These are phyloP conservation scores for Chroicocephalus ridibundus DNA, from an alignment of 2,113 vertebrate genomes.

Conservation along the genomic window DNA sequence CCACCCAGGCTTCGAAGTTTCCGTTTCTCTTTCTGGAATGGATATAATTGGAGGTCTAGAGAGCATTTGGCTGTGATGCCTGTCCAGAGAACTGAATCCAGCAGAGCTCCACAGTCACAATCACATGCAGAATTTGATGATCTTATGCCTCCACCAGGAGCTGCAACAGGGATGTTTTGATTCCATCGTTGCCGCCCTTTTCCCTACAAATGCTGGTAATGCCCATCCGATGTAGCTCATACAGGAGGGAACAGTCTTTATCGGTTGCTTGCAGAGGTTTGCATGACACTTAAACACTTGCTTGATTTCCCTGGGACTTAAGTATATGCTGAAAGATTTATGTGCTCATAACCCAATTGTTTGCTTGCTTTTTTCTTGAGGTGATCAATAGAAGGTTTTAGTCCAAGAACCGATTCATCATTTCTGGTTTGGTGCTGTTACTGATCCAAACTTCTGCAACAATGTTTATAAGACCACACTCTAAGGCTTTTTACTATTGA, in stretches of 20 bases:
- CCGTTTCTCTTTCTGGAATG: conserved; percentile 27
- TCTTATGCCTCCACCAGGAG: background rate
- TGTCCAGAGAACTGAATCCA: background rate
- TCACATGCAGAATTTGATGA: background rate
- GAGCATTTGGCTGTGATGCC: background rate
- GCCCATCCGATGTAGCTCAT: rapidly evolving
- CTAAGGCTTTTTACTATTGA: background rate
- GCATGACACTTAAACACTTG: background rate
- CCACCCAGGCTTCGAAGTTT: conserved; percentile 10
- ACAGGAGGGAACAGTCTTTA: background rate
- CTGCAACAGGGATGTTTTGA: background rate
- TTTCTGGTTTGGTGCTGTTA: background rate
- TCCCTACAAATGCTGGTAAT: background rate
- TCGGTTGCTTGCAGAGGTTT: background rate
- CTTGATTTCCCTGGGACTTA: background rate
- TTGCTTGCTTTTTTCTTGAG: background rate
- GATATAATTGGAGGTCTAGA: background rate
- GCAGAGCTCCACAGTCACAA: background rate
- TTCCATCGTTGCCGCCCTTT: background rate
- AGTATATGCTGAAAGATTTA: background rate
- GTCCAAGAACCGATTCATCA: background rate
- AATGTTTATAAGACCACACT: background rate
- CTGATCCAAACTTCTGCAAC: background rate
- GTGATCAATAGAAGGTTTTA: background rate
- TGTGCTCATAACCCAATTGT: background rate